Evolutionary conservation across 2,113 vertebrate genomes (phyloP).

Genomic region (Panthera leo): DNA sequence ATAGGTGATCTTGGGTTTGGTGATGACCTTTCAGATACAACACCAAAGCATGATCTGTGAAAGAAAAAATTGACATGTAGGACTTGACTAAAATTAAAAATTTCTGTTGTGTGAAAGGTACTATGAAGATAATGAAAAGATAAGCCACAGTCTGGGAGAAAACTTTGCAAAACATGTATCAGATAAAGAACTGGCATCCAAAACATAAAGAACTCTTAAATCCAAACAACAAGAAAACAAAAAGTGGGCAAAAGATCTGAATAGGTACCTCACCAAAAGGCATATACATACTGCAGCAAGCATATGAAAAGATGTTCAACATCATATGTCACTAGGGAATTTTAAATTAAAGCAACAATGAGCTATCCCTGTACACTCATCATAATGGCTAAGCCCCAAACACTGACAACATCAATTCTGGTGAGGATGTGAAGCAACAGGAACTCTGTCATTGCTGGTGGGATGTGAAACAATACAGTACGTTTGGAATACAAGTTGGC

Average conservation of each 20-base stretch:
- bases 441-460: background rate
- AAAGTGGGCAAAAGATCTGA: background rate
- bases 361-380: background rate
- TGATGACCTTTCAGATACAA: background rate
- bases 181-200: background rate
- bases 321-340: background rate
- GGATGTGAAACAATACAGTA: background rate
- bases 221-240: background rate
- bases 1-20: background rate
- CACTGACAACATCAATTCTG: background rate
- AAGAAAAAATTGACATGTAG: background rate
- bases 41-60: background rate
- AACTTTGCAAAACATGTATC: background rate
- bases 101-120: background rate
- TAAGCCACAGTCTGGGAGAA: background rate
- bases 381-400: background rate
- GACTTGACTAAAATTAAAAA: background rate
- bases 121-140: background rate
- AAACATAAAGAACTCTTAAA: slow-evolving; percentile 43
- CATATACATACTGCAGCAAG: background rate
- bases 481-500: background rate
- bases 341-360: background rate
- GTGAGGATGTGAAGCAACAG: background rate
- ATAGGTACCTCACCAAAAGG: background rate
- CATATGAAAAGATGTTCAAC: background rate